Base-by-base conservation (phyloP, 2,888 invertebrate species). In the Miltochrista miniata region DNA sequence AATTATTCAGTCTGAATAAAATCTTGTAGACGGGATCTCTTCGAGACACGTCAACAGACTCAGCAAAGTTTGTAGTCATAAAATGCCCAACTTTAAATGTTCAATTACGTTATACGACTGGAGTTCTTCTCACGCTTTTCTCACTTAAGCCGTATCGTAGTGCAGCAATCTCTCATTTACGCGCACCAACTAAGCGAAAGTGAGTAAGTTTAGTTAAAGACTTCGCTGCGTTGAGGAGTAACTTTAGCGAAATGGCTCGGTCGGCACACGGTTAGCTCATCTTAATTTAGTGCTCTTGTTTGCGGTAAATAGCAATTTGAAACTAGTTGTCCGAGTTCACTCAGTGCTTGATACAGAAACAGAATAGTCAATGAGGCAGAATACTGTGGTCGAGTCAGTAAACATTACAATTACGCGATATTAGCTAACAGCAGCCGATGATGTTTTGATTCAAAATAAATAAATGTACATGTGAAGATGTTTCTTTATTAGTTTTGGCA, bases 201-300 rank as follows among this genome's bases (percentile, higher is more conserved):
- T 73, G 59, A 56, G 49, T 53, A 79, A 78, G 66, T 79, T 76
- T 70, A 56, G 66, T 65, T 74, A 69, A 76, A 73, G 73, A 72
- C 69, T 72, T 53, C 44, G 47, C 62, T 59, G 65, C 69, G 71
- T 71, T 66, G 51, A 50, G 41, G 58, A 59, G 50, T 54, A 70
- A 72, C 55, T 74, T 75, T 45, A 49, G 54, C 52, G 58, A 59
- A 60, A 68, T 59, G 58, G 60, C 54, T 60, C 61, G 64, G 59
- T 64, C 47, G 65, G 73, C 66, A 77, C 74, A 76, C 79, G 79
- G 77, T 79, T 75, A 74, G 74, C 80, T 79, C 81, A 81, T 85
- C 83, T 85, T 85, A 85, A 86, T 88, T 86, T 84, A 82, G 78
- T 76, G 75, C 74, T 82, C 86, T 85, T 87, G 86, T 87, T 85